A percentile compares a stretch with the other conserved stretches of the same genome.
Conservation (phyloP, 1,140 invertebrate species). For the Papilio polyxenes region DNA sequence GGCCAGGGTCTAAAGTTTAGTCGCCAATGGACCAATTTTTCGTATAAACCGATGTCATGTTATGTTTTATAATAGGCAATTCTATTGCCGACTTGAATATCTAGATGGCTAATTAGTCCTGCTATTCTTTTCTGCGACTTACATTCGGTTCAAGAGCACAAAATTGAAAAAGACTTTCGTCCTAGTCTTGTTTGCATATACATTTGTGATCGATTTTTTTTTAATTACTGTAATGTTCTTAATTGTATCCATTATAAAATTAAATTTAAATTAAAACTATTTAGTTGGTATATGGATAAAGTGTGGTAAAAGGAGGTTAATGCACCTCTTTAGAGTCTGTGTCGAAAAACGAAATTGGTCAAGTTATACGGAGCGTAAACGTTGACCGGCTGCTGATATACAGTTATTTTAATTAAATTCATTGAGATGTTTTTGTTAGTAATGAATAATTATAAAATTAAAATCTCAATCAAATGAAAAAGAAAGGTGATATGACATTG, state of each 20-base stretch:
- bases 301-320: conserved; percentile 24
- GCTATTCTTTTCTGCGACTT: background rate
- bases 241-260: conserved; percentile 30
- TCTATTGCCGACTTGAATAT: too few species aligned
- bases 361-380: conserved; percentile 16
- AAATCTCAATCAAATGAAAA: too few species aligned
- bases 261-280: conserved; percentile 18
- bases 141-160: background rate
- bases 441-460: background rate
- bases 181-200: background rate
- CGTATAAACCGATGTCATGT: too few species aligned
- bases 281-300: conserved; percentile 1
- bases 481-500: too few species aligned
- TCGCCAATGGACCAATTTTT: too few species aligned
- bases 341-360: conserved; percentile 23
- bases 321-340: conserved; percentile 26
- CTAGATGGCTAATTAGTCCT: background rate
- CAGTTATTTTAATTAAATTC: conserved; percentile 26
- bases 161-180: background rate
- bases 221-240: conserved; percentile 1
- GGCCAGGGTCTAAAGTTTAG: too few species aligned
- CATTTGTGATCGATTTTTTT: background rate
- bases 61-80: too few species aligned
- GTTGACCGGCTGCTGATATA: conserved; percentile 11
- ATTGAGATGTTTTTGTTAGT: background rate